Evolutionary conservation across 2,888 invertebrate species (phyloP).

Genomic region (Xanthia togata): DNA sequence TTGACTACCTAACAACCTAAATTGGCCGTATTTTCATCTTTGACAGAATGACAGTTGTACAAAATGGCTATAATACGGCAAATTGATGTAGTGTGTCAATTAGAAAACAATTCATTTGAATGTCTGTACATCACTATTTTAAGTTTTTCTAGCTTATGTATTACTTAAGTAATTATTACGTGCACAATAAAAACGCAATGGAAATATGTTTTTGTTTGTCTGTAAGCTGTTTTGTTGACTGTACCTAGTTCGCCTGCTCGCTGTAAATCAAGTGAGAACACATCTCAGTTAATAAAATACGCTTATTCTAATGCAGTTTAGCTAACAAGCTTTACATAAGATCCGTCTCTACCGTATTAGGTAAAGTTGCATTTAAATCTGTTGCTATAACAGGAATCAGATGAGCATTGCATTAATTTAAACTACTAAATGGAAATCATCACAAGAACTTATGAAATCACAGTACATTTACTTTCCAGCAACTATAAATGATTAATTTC

Average conservation of each 20-base stretch:
- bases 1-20: background rate
- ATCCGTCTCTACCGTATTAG: constrained; percentile 17
- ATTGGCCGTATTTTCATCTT: background rate
- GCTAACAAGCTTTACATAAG: constrained; percentile 31
- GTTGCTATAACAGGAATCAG: background rate
- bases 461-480: constrained; percentile 29
- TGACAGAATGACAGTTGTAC: background rate
- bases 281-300: constrained; percentile 13
- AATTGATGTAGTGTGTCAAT: background rate
- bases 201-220: background rate
- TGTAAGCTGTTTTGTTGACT: background rate
- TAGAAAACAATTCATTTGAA: background rate
- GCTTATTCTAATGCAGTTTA: constrained; percentile 8
- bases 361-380: constrained; percentile 16
- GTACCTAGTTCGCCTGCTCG: background rate
- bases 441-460: constrained; percentile 45
- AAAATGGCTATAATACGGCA: background rate
- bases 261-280: constrained; percentile 6
- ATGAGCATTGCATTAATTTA: constrained; percentile 25
- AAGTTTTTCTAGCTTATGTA: background rate
- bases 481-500: background rate
- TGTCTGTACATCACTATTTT: background rate
- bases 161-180: no score
- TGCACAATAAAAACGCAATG: background rate
- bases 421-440: constrained; percentile 24